Evolutionary conservation across 2,888 invertebrate species (phyloP), one percentile per base, ranked within the genome.

Genomic region (Agrotis puta): DNA sequence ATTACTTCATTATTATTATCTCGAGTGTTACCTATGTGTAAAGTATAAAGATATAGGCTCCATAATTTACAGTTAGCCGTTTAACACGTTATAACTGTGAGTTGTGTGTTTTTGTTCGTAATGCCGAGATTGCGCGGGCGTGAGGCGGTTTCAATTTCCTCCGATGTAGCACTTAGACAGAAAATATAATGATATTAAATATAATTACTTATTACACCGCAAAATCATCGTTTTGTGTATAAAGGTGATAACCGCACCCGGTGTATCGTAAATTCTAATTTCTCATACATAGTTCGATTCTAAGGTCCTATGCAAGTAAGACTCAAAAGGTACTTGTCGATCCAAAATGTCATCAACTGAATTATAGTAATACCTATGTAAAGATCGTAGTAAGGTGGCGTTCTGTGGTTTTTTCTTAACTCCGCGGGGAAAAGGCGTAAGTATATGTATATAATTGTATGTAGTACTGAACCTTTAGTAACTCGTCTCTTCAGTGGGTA

Each of bases 61-160:
- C 18, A 63, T 62, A 9, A 67, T 75, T 56, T 51, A 80, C 77
- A 27, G 77, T 64, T 68, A 81, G 1, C 20, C 33, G 20, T 45
- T 68, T 61, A 76, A 56, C 69, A 79, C 59, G 39, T 47, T 47
- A 20, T 57, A 68, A 69, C 77, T 59, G 77, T 64, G 48, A 43
- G 14, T 48, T 76, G 43, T 45, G 22, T 45, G 59, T 64, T 76
- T 77, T 68, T 77, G 56, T 64, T 51, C 4, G 7, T 79, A 58
- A 58, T 63, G 18, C 63, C 18, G 18, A 79, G 45, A 69, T 48
- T 39, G 45, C 45, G 48, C 2, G n/a, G 14, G 27, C 45, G 27
- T 51, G 56, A 70, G 50, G 22, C 24, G 20, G 22, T 58, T 71
- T 63, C 47, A 58, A 53, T 53, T 20, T 20, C 3, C 16, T 51